These are phyloP conservation scores for Monochamus alternatus DNA, from an alignment of 2,888 invertebrate genomes.

Conservation along the genomic window DNA sequence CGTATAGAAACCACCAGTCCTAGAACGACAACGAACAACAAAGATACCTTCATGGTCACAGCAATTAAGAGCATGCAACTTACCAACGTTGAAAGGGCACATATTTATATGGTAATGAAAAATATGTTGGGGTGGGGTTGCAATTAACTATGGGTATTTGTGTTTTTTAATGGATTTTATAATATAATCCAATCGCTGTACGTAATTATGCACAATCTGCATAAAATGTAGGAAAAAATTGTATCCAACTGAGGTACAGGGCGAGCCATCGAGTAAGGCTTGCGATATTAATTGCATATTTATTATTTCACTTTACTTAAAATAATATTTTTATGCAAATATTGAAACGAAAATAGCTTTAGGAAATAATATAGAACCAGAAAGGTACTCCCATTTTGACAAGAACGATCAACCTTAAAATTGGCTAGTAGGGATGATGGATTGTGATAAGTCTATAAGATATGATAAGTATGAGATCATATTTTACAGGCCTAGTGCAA, in stretches of 20 bases:
- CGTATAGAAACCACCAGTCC: slow-evolving; percentile 25
- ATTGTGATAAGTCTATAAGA: no score
- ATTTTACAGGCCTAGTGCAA: no score
- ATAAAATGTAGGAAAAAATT: slow-evolving; percentile 33
- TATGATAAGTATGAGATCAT: no score
- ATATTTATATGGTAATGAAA: slow-evolving; percentile 46
- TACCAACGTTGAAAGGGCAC: slow-evolving; percentile 31
- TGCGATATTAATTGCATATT: no score
- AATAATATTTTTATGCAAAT: no score
- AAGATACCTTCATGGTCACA: slow-evolving; percentile 35
- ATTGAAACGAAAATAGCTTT: no score
- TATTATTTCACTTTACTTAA: no score
- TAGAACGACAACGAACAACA: slow-evolving; percentile 29
- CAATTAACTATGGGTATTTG: slow-evolving; percentile 23
- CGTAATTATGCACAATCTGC: slow-evolving; percentile 40
- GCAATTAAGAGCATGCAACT: not conserved
- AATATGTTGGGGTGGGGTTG: slow-evolving; percentile 39
- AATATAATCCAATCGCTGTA: slow-evolving; percentile 45
- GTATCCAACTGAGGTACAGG: not conserved
- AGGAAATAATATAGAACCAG: no score
- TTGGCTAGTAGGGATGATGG: no score
- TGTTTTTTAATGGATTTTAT: slow-evolving; percentile 34
- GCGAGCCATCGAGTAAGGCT: not conserved
- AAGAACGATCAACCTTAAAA: no score
- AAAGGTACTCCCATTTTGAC: no score